Evolutionary conservation across 2,888 invertebrate genomes (phyloP), one percentile per base, ranked within the genome.

Genomic region (Acleris literana): DNA sequence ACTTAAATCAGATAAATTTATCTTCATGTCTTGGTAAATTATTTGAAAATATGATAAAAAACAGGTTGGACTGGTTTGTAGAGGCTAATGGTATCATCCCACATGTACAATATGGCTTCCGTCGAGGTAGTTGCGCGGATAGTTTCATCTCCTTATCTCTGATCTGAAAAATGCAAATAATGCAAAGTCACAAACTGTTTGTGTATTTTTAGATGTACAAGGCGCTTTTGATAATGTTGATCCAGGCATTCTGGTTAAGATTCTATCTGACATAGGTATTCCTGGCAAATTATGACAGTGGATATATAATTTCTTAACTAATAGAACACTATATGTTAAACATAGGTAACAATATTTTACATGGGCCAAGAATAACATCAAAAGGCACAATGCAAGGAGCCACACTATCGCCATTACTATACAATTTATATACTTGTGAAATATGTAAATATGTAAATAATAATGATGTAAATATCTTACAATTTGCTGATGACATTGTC

Each of bases 361-460:
- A 55, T 55, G 16, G 22, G 13, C n/a, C 57, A 4, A 25, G 57
- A 48, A 11, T 11, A 4, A 17, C 43, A 6, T 46, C 17, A n/a
- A 46, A 57, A 20, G 29, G 57, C n/a, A 57, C 46, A n/a, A n/a
- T n/a, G n/a, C n/a, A 57, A 17, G 57, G 71, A 52, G 68, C 71
- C 22, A 22, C 22, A 22, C 22, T 22, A 22, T 22, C 4, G 22
- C 22, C 22, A 22, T 22, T 22, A 22, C 22, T 22, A 22, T 22
- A 22, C 22, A 4, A 4, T 22, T 22, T 3, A 22, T 22, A 22
- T 22, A 22, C 4, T 22, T 22, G 22, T 22, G 22, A 22, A 22
- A 22, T 22, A 22, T 22, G 3, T 22, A 3, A 22, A 22, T 22
- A 22, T 22, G 22, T 22, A 22, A 22, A 22, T 22, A 22, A 20